Evolutionary conservation across 2,797 vertebrate genomes (phyloP).

Genomic region (Hoplostethus mediterraneus): DNA sequence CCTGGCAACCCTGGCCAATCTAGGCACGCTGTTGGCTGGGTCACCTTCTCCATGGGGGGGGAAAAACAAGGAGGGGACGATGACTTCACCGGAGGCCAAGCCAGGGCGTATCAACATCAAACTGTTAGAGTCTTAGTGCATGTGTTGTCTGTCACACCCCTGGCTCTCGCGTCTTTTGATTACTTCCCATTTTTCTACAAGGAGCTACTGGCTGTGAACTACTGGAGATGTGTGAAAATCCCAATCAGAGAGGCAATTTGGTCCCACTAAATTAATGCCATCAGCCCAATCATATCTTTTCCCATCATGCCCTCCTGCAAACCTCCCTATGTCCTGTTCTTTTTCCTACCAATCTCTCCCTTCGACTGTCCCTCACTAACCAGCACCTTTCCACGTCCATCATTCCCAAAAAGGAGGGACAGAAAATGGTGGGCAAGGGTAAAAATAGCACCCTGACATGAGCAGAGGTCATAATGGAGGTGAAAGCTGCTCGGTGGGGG

Average conservation of each 20-base stretch:
- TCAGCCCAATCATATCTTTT: neutral
- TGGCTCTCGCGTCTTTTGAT: neutral
- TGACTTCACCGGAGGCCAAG: neutral
- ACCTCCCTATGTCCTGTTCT: too few relatives aligned
- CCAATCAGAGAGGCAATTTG: too few relatives aligned
- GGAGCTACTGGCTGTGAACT: neutral
- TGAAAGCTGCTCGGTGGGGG: conserved; percentile 4
- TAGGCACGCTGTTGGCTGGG: conserved; percentile 2
- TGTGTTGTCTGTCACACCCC: neutral
- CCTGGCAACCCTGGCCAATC: conserved; percentile 40
- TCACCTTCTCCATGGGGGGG: conserved; percentile 2
- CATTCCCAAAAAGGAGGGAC: conserved; percentile 13
- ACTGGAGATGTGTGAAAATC: neutral
- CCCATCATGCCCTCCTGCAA: neutral
- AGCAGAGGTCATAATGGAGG: neutral
- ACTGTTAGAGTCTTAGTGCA: neutral
- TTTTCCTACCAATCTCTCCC: neutral
- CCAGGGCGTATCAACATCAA: neutral
- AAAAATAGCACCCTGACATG: conserved; percentile 41
- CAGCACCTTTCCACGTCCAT: neutral
- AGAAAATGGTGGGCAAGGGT: neutral
- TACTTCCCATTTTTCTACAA: neutral
- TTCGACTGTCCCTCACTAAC: neutral
- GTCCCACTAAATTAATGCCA: too few relatives aligned
- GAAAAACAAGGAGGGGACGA: neutral